Evolutionary conservation across 2,113 vertebrate species (phyloP), one percentile per base, ranked within the genome.

Genomic region (Chiloscyllium plagiosum): DNA sequence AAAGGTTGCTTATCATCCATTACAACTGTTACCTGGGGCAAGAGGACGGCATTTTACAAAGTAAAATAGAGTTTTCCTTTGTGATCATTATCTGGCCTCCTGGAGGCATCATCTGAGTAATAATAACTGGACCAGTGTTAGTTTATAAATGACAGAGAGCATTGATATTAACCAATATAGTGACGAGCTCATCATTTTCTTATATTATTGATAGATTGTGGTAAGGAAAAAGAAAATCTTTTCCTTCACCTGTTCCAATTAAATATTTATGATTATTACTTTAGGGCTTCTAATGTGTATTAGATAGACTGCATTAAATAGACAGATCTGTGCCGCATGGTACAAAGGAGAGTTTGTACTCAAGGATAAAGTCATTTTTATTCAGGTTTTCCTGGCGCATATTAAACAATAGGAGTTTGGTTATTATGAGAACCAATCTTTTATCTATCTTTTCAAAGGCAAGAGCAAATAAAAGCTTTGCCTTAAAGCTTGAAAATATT

Each of bases 241-340:
- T 94, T 94, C 42, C 12, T 94, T 70, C 69, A 94, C 19, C 20
- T 61, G 13, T 93, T 93, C 19, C 66, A 94, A 66, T 94, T 94
- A 69, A 94, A 94, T 94, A 94, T 69, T 94, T 94, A 94, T 94
- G 66, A 70, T 94, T 94, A 47, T 94, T 13, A 26, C 42, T 70
- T 69, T 94, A 20, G 19, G 47, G 37, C 61, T 42, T 68, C 66
- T 37, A 70, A 70, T 69, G 65, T 94, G 65, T n/a, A n/a, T n/a
- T n/a, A n/a, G n/a, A n/a, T n/a, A n/a, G n/a, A 47, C 52, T 66
- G 56, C 89, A 93, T 5, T 15, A 37, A 66, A 66, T 19, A 37
- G 56, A 66, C 37, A 66, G 22, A 69, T 70, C 92, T 47, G 10
- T 94, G 37, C 20, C 69, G 65, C 65, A 94, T 37, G 7, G 2